Evolutionary conservation across 2,797 vertebrate species (phyloP).

Genomic region (Pelochelys cantorii): DNA sequence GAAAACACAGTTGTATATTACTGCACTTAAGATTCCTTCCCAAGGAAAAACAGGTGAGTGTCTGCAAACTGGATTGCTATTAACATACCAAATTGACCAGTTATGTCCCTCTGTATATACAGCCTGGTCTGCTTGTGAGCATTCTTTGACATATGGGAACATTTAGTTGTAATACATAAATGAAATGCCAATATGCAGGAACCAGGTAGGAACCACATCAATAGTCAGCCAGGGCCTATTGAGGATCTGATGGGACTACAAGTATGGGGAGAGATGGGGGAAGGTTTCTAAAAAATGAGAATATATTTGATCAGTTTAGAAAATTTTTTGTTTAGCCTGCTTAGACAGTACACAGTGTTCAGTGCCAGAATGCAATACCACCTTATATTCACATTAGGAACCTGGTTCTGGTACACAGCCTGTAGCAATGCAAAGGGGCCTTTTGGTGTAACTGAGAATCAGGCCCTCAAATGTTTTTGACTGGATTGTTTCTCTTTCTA

Average conservation of each 20-base stretch:
- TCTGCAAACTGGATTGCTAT: neutral
- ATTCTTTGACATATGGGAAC: neutral
- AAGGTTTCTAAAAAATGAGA: neutral
- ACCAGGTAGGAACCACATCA: neutral
- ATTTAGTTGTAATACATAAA: neutral
- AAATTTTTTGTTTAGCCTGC: neutral
- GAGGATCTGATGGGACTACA: neutral
- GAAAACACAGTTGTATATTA: neutral
- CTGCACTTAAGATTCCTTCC: neutral
- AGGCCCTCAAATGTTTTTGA: neutral
- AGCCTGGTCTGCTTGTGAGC: neutral
- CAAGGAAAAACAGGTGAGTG: neutral
- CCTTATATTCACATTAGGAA: neutral
- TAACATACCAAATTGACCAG: neutral
- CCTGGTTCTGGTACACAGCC: neutral
- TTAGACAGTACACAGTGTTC: neutral
- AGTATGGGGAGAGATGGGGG: neutral
- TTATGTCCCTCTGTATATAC: neutral
- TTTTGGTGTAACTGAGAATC: neutral
- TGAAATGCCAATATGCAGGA: fast-evolving
- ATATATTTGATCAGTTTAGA: neutral
- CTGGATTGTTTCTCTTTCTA: neutral
- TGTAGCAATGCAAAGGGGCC: neutral
- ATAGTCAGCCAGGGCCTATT: neutral
- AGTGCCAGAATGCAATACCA: neutral